phyloP scores from a whole-genome alignment of 2,797 vertebrate genomes.

The Typhlichthys eigenmanni region DNA sequence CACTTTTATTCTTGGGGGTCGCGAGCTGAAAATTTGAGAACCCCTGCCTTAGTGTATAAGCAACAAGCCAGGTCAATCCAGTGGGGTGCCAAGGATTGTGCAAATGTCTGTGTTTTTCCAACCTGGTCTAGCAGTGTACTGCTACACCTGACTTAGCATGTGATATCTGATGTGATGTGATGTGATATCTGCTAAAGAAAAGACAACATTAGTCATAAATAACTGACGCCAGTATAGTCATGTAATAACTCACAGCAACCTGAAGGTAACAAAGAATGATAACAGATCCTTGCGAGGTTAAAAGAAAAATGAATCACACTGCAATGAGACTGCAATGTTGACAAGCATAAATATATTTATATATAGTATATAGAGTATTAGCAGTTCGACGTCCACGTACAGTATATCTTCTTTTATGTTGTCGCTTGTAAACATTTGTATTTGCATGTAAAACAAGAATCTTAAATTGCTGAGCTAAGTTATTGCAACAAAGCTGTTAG shows the following conservation, averaged over 20 bases:
- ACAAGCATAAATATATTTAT: too few relatives aligned
- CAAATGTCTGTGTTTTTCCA: conserved; percentile 54
- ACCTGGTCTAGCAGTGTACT: conserved; percentile 12
- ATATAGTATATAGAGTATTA: too few relatives aligned
- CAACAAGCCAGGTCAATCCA: conserved; percentile 53
- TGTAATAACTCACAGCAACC: conserved; percentile 29
- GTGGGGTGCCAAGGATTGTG: conserved; percentile 59
- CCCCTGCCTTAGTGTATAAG: conserved; percentile 57
- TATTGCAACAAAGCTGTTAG: too few relatives aligned
- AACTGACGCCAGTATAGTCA: conserved; percentile 53
- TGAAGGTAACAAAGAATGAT: conserved; percentile 53
- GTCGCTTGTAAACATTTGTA: too few relatives aligned
- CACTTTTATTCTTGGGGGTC: too few relatives aligned
- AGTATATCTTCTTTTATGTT: too few relatives aligned
- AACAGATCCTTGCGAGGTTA: conserved; percentile 34
- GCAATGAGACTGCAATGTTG: conserved; percentile 29
- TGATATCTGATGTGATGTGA: conserved; percentile 2
- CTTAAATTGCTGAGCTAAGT: too few relatives aligned
- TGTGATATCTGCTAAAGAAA: conserved; percentile 4
- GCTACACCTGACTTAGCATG: conserved; percentile 1
- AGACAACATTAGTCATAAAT: not conserved
- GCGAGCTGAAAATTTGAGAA: too few relatives aligned
- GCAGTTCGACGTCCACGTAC: too few relatives aligned
- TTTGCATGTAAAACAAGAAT: too few relatives aligned
- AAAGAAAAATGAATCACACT: conserved; percentile 35